Conservation (phyloP, 1,140 invertebrate genomes). For the Oryctes rhinoceros region DNA sequence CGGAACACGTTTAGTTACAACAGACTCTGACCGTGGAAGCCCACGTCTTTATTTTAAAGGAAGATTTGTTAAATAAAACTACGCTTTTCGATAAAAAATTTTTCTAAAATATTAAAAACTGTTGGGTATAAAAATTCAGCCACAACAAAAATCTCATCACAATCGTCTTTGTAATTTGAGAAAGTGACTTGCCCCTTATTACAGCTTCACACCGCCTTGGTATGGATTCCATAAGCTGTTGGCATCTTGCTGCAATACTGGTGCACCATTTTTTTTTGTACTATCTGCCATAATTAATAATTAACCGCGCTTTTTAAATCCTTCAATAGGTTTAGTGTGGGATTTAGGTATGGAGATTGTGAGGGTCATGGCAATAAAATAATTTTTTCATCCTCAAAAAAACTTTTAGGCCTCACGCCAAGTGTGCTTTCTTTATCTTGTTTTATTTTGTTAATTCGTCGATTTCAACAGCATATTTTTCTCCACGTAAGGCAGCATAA, state of each 20-base stretch:
- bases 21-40: no score
- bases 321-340: background rate
- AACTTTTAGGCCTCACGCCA: background rate
- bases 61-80: no score
- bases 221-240: background rate
- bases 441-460: background rate
- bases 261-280: background rate
- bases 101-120: no score
- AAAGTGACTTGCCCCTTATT: background rate
- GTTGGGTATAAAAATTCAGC: no score
- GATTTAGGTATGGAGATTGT: slow-evolving; percentile 12
- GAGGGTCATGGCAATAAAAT: background rate
- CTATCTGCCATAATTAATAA: background rate
- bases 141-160: no score
- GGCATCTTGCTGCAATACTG: background rate
- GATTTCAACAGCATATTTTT: background rate
- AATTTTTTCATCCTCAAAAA: slow-evolving; percentile 30
- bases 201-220: slow-evolving; percentile 10
- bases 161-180: no score
- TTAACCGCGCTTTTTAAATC: slow-evolving; percentile 24
- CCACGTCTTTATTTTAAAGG: no score
- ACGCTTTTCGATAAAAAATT: no score
- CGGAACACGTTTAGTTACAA: no score
- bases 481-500: background rate
- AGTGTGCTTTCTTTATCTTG: slow-evolving; percentile 39